Evolutionary conservation across 2,113 vertebrate species (phyloP), one percentile per base, ranked within the genome.

Genomic region (Platysternon megacephalum): DNA sequence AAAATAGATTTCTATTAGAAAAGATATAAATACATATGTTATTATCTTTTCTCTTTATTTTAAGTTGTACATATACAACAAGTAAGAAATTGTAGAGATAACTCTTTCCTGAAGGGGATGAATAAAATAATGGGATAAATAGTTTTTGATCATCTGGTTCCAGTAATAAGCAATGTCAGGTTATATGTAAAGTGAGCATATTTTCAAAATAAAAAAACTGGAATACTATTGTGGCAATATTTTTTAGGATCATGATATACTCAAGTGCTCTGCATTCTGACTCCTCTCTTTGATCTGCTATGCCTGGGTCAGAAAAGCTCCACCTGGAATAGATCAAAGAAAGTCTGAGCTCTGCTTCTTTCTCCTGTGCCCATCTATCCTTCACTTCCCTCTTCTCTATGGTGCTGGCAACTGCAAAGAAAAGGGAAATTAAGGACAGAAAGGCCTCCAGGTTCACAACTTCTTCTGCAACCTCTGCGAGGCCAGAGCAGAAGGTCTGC

Each of bases 311-410:
- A 97, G 87, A 94, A 95, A 96, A 95, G 53, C 87, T 95, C 97
- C 95, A 94, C 94, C 96, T 95, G 93, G 81, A 95, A 85, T 82
- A 97, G 93, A 97, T 97, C 97, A 97, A 97, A 97, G 97, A 89
- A 95, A 97, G 49, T 39, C 79, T 91, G 79, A 95, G 96, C 79
- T 86, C 89, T 86, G 87, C 90, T 78, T 93, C 96, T 94, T 97
- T 92, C 87, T 97, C 89, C 90, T 81, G 53, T 89, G 89, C 26
- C 88, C 93, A 87, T 91, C 91, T 76, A 80, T 91, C 83, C 93
- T 89, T 92, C 44, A 22, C 82, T 95, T 96, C 74, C 81, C 89
- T 89, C 89, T 92, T 72, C 82, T 93, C 90, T 91, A 8, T 32
- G 78, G 52, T 35, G 79, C 87, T 97, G 82, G 79, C 92, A 95